A percentile compares a stretch with the other conserved stretches of the same genome.
Conservation (phyloP, 2,113 vertebrate species). For the Daubentonia madagascariensis region DNA sequence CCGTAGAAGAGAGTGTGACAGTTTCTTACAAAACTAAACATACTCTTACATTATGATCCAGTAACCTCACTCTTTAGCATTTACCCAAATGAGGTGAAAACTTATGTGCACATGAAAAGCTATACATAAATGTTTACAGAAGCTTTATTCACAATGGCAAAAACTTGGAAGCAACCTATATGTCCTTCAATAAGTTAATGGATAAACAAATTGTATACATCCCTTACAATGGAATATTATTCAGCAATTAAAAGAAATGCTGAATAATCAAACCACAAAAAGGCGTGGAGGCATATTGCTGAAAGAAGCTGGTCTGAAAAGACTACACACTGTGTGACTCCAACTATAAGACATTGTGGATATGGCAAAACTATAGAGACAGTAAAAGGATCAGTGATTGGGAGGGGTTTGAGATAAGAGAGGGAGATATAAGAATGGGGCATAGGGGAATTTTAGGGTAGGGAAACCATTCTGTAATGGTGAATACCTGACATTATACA, state of each 20-base stretch:
- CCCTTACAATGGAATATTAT: neutral
- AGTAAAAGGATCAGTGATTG: neutral
- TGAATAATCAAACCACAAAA: neutral
- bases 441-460: neutral
- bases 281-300: neutral
- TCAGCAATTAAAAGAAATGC: neutral
- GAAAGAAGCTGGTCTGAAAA: neutral
- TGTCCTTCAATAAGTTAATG: neutral
- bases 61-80: neutral
- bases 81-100: neutral
- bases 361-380: neutral
- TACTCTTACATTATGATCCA: neutral
- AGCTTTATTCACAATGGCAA: neutral
- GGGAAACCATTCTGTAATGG: neutral
- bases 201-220: neutral
- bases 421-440: neutral
- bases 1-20: neutral
- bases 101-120: neutral
- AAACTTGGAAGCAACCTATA: neutral
- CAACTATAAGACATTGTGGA: neutral
- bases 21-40: neutral
- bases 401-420: neutral
- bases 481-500: neutral
- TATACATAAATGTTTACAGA: neutral
- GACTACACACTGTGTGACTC: neutral